Evolutionary conservation across 2,888 invertebrate genomes (phyloP).

Genomic region (Chloroclysta siterata): DNA sequence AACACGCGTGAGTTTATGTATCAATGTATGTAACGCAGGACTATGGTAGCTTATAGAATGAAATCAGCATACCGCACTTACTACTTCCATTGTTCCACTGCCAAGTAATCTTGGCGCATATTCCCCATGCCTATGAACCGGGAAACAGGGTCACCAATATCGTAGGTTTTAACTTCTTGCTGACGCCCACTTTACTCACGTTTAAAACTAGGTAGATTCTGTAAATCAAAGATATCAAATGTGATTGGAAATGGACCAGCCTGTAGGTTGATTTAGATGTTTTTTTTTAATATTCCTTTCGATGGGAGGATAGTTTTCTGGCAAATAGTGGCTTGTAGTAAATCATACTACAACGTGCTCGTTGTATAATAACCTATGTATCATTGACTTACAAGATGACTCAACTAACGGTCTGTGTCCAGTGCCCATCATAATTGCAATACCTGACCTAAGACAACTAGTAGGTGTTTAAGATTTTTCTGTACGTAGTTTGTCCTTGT

Average conservation of each 20-base stretch:
- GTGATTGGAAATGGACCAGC: too few relatives aligned
- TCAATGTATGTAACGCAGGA: too few relatives aligned
- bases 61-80: conserved; percentile 15
- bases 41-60: background rate
- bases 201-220: background rate
- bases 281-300: too few relatives aligned
- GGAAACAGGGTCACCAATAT: conserved; percentile 9
- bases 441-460: conserved; percentile 27
- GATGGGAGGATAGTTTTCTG: too few relatives aligned
- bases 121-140: conserved; percentile 16
- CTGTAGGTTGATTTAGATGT: too few relatives aligned
- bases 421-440: conserved; percentile 24
- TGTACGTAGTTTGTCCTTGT: conserved; percentile 12
- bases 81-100: conserved; percentile 18
- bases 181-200: background rate
- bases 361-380: background rate
- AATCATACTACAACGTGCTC: too few relatives aligned
- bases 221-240: background rate
- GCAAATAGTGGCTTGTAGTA: too few relatives aligned
- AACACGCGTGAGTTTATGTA: too few relatives aligned
- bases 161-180: background rate
- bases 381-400: conserved; percentile 25
- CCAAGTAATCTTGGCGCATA: conserved; percentile 33
- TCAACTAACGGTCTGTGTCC: conserved; percentile 21
- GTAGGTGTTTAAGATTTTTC: conserved; percentile 15